phyloP scores from a whole-genome alignment of 2,888 invertebrate genomes.

The Limenitis camilla region DNA sequence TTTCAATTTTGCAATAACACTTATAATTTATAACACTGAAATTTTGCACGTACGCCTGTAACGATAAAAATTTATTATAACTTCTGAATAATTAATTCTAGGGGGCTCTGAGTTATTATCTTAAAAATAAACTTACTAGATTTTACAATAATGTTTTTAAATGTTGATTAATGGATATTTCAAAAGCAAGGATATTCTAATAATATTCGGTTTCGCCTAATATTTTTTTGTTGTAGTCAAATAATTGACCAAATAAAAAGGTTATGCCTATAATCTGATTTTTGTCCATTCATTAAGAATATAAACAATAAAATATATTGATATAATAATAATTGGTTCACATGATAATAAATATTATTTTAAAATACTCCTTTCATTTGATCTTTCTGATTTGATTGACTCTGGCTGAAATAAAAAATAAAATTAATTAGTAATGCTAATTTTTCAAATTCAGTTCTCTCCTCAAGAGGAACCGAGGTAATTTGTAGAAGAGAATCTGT shows the following conservation, averaged over 20 bases:
- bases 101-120: too few species aligned
- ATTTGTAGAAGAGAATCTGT: constrained; percentile 32
- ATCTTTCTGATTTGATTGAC: neutral
- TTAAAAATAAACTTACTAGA: too few species aligned
- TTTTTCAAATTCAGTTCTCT: constrained; percentile 21
- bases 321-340: neutral
- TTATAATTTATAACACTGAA: neutral
- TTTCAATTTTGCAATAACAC: neutral
- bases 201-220: neutral
- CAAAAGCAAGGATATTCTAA: neutral
- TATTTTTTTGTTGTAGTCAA: too few species aligned
- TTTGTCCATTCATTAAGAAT: too few species aligned
- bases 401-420: constrained; percentile 7
- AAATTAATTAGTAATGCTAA: neutral
- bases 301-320: too few species aligned
- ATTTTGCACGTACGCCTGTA: too few species aligned
- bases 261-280: too few species aligned
- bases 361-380: neutral
- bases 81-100: too few species aligned
- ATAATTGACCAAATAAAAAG: too few species aligned
- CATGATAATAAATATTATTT: neutral
- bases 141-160: too few species aligned
- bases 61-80: too few species aligned
- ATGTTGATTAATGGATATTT: too few species aligned
- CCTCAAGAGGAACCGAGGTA: constrained; percentile 36